Conservation (phyloP, 2,888 invertebrate genomes). For the Troglohyphantes excavatus region DNA sequence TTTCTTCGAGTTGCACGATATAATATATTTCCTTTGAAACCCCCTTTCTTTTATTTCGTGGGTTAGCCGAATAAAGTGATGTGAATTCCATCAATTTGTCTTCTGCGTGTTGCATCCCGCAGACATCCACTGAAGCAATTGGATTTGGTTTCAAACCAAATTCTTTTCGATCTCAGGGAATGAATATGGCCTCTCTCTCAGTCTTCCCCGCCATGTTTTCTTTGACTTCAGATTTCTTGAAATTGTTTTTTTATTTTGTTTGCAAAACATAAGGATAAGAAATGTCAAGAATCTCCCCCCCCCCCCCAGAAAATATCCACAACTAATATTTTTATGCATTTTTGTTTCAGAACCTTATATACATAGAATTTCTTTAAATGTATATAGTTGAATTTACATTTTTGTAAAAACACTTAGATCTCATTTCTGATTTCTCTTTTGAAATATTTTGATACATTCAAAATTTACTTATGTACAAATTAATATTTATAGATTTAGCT, state of each 20-base stretch:
- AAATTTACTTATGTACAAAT: too few relatives aligned
- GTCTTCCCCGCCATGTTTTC: not conserved
- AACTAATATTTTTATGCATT: too few relatives aligned
- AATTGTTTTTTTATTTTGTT: not conserved
- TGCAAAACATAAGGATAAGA: not conserved
- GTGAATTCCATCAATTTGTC: conserved; percentile 2
- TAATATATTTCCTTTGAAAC: conserved; percentile 1
- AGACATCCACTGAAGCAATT: not conserved
- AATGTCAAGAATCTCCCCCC: not conserved
- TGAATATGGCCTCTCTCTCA: not conserved
- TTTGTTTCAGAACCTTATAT: too few relatives aligned
- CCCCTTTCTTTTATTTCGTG: not conserved
- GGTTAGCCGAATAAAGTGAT: not conserved
- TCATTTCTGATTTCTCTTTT: too few relatives aligned
- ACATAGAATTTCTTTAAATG: too few relatives aligned
- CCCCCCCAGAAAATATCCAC: too few relatives aligned
- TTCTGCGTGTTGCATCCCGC: not conserved
- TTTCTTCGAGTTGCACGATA: not conserved
- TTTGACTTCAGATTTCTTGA: not conserved
- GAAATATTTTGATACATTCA: too few relatives aligned
- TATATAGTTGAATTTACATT: too few relatives aligned
- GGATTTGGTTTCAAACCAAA: conserved; percentile 1
- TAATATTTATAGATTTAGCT: too few relatives aligned
- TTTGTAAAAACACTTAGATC: too few relatives aligned
- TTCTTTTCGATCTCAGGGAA: not conserved